These are phyloP conservation scores for Cremastobaeus sp. DNA, from an alignment of 2,888 invertebrate genomes.

Conservation along the genomic window DNA sequence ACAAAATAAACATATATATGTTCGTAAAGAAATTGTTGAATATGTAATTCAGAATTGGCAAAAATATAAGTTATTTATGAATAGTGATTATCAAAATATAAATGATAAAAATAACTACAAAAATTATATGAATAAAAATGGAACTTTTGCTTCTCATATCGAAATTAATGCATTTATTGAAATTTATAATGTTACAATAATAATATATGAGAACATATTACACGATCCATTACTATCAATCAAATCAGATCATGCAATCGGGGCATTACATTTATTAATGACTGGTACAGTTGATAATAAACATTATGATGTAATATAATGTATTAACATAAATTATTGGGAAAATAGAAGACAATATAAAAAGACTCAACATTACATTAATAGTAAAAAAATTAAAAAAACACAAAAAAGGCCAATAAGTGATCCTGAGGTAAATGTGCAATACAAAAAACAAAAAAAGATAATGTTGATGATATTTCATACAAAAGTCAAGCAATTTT, in stretches of 20 bases:
- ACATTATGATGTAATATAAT: constrained; percentile 9
- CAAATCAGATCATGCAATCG: too few species aligned
- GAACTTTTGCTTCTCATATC: background rate
- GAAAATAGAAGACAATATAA: background rate
- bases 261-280: background rate
- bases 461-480: too few species aligned
- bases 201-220: background rate
- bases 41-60: background rate
- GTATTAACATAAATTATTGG: background rate
- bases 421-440: too few species aligned
- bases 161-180: constrained; percentile 1
- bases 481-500: too few species aligned
- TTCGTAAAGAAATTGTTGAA: background rate
- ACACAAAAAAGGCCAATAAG: background rate
- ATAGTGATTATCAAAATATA: background rate
- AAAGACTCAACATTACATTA: background rate
- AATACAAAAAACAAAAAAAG: too few species aligned
- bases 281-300: background rate
- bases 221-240: background rate
- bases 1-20: background rate
- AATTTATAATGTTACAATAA: constrained; percentile 1
- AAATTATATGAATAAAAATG: background rate
- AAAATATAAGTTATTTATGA: background rate
- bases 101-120: background rate
- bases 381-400: constrained; percentile 1